These are phyloP conservation scores for Typhlichthys subterraneus DNA, from an alignment of 2,797 vertebrate genomes.

Conservation along the genomic window DNA sequence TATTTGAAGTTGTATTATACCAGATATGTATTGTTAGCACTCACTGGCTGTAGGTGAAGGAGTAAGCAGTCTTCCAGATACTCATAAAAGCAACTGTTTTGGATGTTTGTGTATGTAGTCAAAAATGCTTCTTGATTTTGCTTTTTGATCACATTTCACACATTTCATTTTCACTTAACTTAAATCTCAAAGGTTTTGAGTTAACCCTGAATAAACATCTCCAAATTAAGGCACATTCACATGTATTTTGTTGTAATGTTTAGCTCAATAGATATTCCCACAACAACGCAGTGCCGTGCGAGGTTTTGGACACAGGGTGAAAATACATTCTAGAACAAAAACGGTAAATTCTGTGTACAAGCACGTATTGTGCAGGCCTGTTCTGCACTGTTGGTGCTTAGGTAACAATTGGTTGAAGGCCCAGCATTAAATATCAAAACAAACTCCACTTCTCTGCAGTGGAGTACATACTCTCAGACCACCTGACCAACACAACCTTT, in stretches of 20 bases:
- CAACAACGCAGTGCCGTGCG: neutral
- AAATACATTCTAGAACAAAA: constrained; percentile 5
- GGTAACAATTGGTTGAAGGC: constrained; percentile 14
- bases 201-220: neutral
- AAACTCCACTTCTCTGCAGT: constrained; percentile 13
- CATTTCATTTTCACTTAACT: too few relatives aligned
- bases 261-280: neutral
- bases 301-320: constrained; percentile 3
- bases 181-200: neutral
- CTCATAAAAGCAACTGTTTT: too few relatives aligned
- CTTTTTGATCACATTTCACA: too few relatives aligned
- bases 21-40: too few relatives aligned
- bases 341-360: neutral
- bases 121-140: too few relatives aligned
- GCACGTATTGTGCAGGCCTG: constrained; percentile 8
- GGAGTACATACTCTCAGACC: neutral
- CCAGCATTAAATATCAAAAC: constrained; percentile 18
- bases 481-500: neutral
- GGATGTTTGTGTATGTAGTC: too few relatives aligned
- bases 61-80: too few relatives aligned
- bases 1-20: too few relatives aligned
- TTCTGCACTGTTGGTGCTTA: constrained; percentile 2
- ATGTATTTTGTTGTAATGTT: neutral
- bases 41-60: neutral
- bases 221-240: neutral